Evolutionary conservation across 2,113 vertebrate genomes (phyloP), one percentile per base, ranked within the genome.

Genomic region (Centropristis striata): DNA sequence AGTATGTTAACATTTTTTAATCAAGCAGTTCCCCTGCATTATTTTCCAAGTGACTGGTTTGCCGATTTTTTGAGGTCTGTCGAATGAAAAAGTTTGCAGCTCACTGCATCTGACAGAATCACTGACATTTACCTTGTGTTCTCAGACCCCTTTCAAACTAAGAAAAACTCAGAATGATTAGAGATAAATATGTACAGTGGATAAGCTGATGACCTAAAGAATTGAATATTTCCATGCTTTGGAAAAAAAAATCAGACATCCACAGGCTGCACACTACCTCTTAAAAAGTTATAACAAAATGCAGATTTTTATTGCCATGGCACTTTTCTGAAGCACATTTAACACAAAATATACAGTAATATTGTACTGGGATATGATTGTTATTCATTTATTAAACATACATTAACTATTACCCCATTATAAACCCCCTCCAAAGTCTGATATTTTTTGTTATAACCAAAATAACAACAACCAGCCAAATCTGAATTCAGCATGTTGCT

Each of bases 401-500:
- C n/a, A n/a, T n/a, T n/a, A n/a, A n/a, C n/a, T n/a, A n/a, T n/a
- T n/a, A n/a, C n/a, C n/a, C n/a, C n/a, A n/a, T n/a, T n/a, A n/a
- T n/a, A 18, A 63, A 47, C 36, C 18, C 36, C 21, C 36, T 47
- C 42, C 39, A 1, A 53, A 32, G 20, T 55, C 51, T 59, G 27
- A 75, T 63, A 71, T 72, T 75, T 74, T n/a, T 57, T 70, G 54
- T 68, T 73, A 20, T 42, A 67, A 41, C 25, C 18, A 16, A 55
- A 9, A 25, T 46, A 16, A 63, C 4, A 74, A 63, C 66, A 84
- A 42, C 41, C 41, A 86, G 57, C 50, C 59, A 20, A 80, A 93
- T 92, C 78, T 83, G 70, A 92, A 91, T 92, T 86, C 80, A 78
- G 74, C 83, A 78, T 86, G 83, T 81, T 86, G 73, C 37, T 86